Base-by-base conservation (phyloP, 2,797 vertebrate genomes). In the Rhyacichthys aspro region DNA sequence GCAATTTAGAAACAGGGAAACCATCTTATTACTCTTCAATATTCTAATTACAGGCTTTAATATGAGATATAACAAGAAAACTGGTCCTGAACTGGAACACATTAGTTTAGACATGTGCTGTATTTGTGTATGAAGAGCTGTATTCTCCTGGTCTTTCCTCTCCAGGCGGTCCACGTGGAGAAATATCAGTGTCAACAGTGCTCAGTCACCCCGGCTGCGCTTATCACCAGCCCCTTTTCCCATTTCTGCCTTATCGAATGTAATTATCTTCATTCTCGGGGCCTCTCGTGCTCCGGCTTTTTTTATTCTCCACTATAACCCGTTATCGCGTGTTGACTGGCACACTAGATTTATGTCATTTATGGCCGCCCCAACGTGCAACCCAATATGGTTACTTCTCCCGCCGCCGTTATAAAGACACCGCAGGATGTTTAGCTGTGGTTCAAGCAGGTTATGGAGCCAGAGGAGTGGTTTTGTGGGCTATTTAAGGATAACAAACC, bases 211-310 rank as follows among this genome's bases (percentile, higher is more conserved):
- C 67, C 59, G 73, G 52, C 74, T 52, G 23, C 3, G 57, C 76
- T 85, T 88, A 89, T 90, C 87, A 78, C 67, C 65, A 76, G 74
- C 71, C 81, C 80, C 81, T 88, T n/a, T 86, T 81, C 79, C 86
- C 69, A 80, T 85, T 86, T 60, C 73, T 46, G 15, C 77, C 82
- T 85, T 91, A 90, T 92, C 88, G 74, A 58, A 82, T 78, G 83
- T 86, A 87, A 89, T 88, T 85, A 90, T 90, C 87, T 87, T 67
- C 67, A 83, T 81, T 88, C 84, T 73, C 45, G 0, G 39, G 55
- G 68, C 72, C 45, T 54, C 53, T 67, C n/a, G 3, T 15, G 11
- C 50, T n/a, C 7, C 1, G n/a, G 0, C 43, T 47, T 65, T 72
- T 54, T 57, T 10, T 43, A 36, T 61, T 67, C 42, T 49, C 45